phyloP scores from a whole-genome alignment of 2,113 vertebrate genomes.

The Microcebus murinus region DNA sequence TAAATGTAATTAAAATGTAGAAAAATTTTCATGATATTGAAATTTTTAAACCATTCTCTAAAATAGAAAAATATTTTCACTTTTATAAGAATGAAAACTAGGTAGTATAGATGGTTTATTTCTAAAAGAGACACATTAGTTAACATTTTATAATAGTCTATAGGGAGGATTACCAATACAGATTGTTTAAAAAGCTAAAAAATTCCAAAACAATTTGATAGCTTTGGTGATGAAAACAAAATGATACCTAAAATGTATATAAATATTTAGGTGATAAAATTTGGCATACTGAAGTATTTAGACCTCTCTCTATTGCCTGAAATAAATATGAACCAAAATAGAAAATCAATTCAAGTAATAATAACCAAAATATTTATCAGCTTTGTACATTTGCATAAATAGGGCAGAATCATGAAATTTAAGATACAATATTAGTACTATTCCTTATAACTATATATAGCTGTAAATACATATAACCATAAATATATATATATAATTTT shows the following conservation, averaged over 20 bases:
- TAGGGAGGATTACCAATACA: neutral
- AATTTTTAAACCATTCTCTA: neutral
- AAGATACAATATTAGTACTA: neutral
- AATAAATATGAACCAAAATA: neutral
- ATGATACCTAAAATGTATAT: neutral
- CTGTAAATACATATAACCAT: neutral
- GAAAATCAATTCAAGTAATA: neutral
- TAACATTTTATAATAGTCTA: neutral
- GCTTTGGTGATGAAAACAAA: neutral
- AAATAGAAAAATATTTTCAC: neutral
- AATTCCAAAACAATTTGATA: neutral
- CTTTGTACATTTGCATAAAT: neutral
- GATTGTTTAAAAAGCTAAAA: neutral
- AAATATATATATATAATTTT: neutral
- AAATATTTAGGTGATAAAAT: conserved; percentile 4
- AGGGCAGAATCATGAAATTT: neutral
- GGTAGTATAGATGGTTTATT: neutral
- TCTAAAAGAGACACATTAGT: neutral
- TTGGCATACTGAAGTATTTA: neutral
- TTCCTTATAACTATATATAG: neutral
- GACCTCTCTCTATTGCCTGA: neutral
- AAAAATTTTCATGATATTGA: neutral
- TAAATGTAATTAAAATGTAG: neutral
- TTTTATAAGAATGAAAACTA: neutral
- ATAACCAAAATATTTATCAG: neutral